Conservation (phyloP, 2,113 vertebrate genomes). For the Tonatia bakeri region DNA sequence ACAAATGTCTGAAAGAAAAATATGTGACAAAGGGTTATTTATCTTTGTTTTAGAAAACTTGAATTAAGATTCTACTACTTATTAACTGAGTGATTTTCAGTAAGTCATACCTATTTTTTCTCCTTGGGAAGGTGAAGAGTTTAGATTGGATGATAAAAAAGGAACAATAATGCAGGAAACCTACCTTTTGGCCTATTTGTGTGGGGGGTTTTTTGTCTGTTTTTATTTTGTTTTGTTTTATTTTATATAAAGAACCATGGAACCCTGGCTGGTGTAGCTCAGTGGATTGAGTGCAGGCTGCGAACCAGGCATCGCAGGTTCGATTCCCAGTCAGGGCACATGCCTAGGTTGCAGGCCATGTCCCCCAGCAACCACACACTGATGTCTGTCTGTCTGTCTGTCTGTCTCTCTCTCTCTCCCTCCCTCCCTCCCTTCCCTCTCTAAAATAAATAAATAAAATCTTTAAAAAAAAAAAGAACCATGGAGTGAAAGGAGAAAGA, state of each 20-base stretch:
- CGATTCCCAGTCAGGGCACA: too few relatives aligned
- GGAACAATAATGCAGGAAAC: background rate
- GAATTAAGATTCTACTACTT: background rate
- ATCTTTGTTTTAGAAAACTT: conserved; percentile 38
- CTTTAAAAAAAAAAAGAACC: too few relatives aligned
- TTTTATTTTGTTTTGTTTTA: background rate
- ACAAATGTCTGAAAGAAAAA: background rate
- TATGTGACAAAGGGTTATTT: background rate
- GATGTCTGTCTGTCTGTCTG: too few relatives aligned
- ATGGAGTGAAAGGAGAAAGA: background rate
- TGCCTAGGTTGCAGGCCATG: too few relatives aligned
- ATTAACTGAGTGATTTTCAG: background rate
- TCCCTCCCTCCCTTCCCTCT: too few relatives aligned
- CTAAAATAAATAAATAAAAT: too few relatives aligned
- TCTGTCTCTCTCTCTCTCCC: too few relatives aligned
- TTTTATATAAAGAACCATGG: background rate
- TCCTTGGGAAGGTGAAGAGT: background rate
- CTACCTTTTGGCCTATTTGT: background rate
- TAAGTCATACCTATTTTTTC: background rate
- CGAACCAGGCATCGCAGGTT: too few relatives aligned
- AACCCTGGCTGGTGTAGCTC: too few relatives aligned
- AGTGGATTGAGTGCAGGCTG: too few relatives aligned
- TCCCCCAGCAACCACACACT: too few relatives aligned
- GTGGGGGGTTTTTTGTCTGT: background rate
- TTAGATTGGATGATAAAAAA: background rate